A percentile compares a stretch with the other conserved stretches of the same genome.
Evolutionary conservation across 2,797 vertebrate genomes (phyloP).

Genomic region (Dryobates pubescens): DNA sequence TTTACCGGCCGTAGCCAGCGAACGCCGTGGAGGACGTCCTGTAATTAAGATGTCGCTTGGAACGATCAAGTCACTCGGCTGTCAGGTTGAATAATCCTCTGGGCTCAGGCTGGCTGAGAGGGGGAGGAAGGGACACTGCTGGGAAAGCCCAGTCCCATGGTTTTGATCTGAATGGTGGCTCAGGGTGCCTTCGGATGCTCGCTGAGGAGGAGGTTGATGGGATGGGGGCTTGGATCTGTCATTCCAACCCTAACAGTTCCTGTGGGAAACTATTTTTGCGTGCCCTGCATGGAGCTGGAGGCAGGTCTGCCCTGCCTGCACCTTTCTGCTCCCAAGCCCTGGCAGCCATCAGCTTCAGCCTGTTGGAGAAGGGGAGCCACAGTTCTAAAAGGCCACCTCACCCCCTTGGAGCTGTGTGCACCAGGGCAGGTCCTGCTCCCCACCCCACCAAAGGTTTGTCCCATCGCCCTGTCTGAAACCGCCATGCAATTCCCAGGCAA

Average conservation of each 20-base stretch:
- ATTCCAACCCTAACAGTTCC: background rate
- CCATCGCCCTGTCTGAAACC: background rate
- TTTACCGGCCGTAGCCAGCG: background rate
- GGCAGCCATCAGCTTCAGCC: background rate
- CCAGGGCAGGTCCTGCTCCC: background rate
- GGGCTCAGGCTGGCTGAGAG: background rate
- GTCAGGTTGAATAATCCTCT: slow-evolving; percentile 62
- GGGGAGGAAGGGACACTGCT: background rate
- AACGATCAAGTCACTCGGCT: slow-evolving; percentile 49
- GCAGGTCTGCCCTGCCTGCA: background rate
- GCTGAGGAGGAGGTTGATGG: rapidly evolving
- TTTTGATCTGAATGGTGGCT: background rate
- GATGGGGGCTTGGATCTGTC: rapidly evolving
- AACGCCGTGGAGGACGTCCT: slow-evolving; percentile 12
- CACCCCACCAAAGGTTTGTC: background rate
- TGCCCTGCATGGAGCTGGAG: rapidly evolving
- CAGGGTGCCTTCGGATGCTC: rapidly evolving
- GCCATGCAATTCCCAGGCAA: background rate
- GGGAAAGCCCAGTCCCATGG: background rate
- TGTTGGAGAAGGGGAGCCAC: rapidly evolving
- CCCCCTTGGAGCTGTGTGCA: rapidly evolving
- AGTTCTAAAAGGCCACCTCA: background rate
- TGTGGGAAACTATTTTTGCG: rapidly evolving
- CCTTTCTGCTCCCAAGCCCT: background rate
- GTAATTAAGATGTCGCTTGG: slow-evolving; percentile 54